Evolutionary conservation across 2,888 invertebrate genomes (phyloP).

Genomic region (Heteromurus nitidus): DNA sequence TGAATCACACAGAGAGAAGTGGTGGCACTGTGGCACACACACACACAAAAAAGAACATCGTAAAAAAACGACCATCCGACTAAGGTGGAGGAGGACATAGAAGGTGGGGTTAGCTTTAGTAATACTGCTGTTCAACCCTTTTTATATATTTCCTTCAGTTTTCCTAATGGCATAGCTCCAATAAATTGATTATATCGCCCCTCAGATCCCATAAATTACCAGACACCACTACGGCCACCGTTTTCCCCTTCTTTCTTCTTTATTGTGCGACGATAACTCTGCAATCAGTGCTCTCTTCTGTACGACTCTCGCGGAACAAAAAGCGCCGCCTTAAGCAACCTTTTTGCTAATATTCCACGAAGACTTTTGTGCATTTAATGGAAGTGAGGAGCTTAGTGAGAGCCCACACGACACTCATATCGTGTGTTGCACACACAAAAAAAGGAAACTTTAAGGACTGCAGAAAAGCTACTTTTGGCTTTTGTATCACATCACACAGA

Average conservation of each 20-base stretch:
- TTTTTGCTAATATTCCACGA: not conserved
- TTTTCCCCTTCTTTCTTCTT: constrained; percentile 17
- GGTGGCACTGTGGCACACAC: too few species aligned
- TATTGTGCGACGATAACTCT: constrained; percentile 23
- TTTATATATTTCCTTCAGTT: constrained; percentile 41
- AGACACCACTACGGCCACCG: constrained; percentile 34
- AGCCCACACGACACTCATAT: not conserved
- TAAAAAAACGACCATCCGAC: not conserved
- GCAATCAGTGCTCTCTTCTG: not conserved
- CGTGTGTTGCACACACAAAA: constrained; percentile 9
- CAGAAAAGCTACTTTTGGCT: not conserved
- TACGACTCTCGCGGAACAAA: not conserved
- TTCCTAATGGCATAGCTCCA: constrained; percentile 72
- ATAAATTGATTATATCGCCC: constrained; percentile 74
- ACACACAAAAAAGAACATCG: too few species aligned
- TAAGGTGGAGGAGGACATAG: constrained; percentile 51
- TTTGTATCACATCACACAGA: not conserved
- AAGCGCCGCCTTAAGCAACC: too few species aligned
- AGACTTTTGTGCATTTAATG: not conserved
- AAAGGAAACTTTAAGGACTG: not conserved
- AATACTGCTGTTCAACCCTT: constrained; percentile 32
- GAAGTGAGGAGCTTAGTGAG: not conserved
- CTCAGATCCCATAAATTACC: constrained; percentile 71
- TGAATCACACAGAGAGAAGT: too few species aligned
- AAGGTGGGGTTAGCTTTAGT: constrained; percentile 29